A percentile compares a stretch with the other conserved stretches of the same genome.
Conservation (phyloP, 2,888 invertebrate genomes). For the Ormia ochracea region DNA sequence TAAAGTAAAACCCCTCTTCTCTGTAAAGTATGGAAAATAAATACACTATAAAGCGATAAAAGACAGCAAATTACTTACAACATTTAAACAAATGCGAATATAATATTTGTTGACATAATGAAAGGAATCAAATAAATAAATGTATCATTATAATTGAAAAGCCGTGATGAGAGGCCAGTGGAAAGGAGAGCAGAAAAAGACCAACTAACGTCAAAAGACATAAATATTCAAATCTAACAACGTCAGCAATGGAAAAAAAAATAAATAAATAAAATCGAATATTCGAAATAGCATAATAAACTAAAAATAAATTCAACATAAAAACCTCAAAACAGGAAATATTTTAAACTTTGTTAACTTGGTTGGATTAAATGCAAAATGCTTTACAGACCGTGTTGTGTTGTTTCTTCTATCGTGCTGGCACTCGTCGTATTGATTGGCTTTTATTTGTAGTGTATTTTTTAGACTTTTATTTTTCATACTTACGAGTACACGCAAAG, state of each 20-base stretch:
- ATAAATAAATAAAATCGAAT: constrained; percentile 33
- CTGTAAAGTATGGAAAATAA: too few relatives aligned
- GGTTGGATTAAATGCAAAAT: not conserved
- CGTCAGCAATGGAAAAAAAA: constrained; percentile 16
- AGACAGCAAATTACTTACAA: constrained; percentile 26
- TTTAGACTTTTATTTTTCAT: not conserved
- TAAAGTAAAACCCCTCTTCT: too few relatives aligned
- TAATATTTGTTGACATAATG: constrained; percentile 48
- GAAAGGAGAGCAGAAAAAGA: not conserved
- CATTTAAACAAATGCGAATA: constrained; percentile 48
- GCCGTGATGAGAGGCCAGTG: not conserved
- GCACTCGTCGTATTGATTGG: constrained; percentile 25
- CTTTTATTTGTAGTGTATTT: constrained; percentile 12
- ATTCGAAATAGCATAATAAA: constrained; percentile 47
- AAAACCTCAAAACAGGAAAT: constrained; percentile 56
- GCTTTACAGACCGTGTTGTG: not conserved
- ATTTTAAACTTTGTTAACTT: constrained; percentile 39
- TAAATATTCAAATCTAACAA: constrained; percentile 48
- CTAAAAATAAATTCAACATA: constrained; percentile 4
- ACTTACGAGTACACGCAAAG: constrained; percentile 1
- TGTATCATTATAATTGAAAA: constrained; percentile 21
- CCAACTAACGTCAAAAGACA: constrained; percentile 49
- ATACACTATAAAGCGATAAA: not conserved
- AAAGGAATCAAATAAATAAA: constrained; percentile 33
- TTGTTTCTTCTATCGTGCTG: not conserved